phyloP scores from a whole-genome alignment of 2,888 invertebrate species.

The Atrina japonica region DNA sequence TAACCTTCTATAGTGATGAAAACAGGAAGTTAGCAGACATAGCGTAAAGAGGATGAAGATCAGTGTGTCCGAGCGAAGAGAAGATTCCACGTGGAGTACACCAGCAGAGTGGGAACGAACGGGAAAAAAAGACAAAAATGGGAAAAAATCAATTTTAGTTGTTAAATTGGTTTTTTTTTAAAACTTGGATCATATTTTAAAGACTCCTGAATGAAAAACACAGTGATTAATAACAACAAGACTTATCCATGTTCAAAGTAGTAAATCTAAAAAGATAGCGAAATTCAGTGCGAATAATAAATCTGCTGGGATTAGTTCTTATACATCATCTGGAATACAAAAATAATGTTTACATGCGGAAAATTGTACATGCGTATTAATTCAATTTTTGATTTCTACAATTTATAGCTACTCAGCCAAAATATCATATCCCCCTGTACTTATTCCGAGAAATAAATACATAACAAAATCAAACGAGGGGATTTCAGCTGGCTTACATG shows the following conservation, averaged over 20 bases:
- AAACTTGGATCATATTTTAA: not conserved
- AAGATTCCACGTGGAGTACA: constrained; percentile 70
- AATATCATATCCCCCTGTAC: too few relatives aligned
- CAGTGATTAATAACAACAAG: constrained; percentile 17
- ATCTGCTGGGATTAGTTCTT: constrained; percentile 10
- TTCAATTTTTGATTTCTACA: not conserved
- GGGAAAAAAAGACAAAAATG: constrained; percentile 70
- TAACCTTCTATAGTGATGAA: constrained; percentile 94
- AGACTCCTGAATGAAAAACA: constrained; percentile 30
- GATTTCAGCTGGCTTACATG: too few relatives aligned
- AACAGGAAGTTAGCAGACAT: constrained; percentile 56
- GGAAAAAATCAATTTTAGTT: constrained; percentile 51
- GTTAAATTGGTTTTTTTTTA: not conserved
- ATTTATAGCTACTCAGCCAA: constrained; percentile 11
- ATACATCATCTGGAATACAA: constrained; percentile 17
- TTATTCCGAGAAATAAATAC: too few relatives aligned
- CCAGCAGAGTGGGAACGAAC: constrained; percentile 71
- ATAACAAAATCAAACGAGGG: too few relatives aligned
- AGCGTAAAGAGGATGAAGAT: constrained; percentile 69
- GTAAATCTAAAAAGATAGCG: constrained; percentile 10
- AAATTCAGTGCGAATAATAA: not conserved
- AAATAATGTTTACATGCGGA: constrained; percentile 13
- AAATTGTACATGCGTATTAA: constrained; percentile 11
- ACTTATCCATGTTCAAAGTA: not conserved
- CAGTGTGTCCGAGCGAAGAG: constrained; percentile 71